Percentiles rank a stretch among this genome's conserved stretches.
phyloP scores from a whole-genome alignment of 2,888 invertebrate genomes.

The Heliconius charithonia region DNA sequence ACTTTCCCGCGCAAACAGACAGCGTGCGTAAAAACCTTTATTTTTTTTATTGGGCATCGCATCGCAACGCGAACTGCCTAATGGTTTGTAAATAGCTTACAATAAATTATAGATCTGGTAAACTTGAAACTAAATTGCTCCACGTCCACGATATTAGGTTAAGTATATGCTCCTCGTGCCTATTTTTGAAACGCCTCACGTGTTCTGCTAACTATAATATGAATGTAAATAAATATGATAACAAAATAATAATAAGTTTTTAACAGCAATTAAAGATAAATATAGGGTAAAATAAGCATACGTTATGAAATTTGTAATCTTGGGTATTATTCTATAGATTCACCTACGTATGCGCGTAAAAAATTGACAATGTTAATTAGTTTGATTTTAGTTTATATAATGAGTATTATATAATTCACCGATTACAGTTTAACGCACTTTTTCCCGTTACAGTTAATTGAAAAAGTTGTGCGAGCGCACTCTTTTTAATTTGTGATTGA shows the following conservation, averaged over 20 bases:
- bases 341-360: not conserved
- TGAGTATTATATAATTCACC: too few relatives aligned
- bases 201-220: not conserved
- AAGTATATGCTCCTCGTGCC: constrained; percentile 1
- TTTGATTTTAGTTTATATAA: not conserved
- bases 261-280: not conserved
- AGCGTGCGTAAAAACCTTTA: not conserved
- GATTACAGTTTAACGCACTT: too few relatives aligned
- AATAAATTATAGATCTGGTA: constrained; percentile 10
- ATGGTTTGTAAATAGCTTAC: not conserved
- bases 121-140: constrained; percentile 9
- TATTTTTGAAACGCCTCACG: constrained; percentile 9
- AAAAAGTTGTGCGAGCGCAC: too few relatives aligned
- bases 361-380: not conserved
- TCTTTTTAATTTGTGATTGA: too few relatives aligned
- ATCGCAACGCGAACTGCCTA: constrained; percentile 9
- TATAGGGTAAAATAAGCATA: not conserved
- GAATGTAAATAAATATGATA: not conserved
- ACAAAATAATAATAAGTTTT: not conserved
- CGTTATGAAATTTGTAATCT: not conserved
- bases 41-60: not conserved
- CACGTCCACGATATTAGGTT: constrained; percentile 2
- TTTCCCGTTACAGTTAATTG: too few relatives aligned
- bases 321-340: not conserved
- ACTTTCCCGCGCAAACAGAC: not conserved